Evolutionary conservation across 2,888 invertebrate species (phyloP).

Genomic region (Lobophora halterata): DNA sequence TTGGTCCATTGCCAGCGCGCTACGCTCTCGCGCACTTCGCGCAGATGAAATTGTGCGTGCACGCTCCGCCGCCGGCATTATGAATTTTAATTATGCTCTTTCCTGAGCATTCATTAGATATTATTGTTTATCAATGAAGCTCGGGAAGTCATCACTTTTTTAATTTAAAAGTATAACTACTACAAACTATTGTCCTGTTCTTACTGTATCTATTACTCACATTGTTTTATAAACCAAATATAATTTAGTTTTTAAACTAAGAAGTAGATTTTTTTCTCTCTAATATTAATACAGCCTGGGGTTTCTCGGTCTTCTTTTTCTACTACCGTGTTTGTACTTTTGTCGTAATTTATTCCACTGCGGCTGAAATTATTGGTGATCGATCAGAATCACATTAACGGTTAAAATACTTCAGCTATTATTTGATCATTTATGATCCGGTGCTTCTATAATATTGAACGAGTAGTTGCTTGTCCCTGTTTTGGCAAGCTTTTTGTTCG

Average conservation of each 20-base stretch:
- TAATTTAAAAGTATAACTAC: too few species aligned
- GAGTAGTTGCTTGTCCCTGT: too few species aligned
- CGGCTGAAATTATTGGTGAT: conserved; percentile 62
- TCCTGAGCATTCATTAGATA: conserved; percentile 28
- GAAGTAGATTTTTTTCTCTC: too few species aligned
- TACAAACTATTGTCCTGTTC: too few species aligned
- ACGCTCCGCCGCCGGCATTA: conserved; percentile 33
- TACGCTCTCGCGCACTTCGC: conserved; percentile 72
- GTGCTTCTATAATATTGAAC: neutral
- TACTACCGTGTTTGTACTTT: conserved; percentile 17
- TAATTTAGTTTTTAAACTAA: too few species aligned
- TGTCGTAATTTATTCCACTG: conserved; percentile 54
- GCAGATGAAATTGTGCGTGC: conserved; percentile 73
- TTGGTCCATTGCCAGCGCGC: conserved; percentile 77
- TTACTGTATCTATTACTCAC: too few species aligned
- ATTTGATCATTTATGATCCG: conserved; percentile 16
- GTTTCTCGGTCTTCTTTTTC: conserved; percentile 14
- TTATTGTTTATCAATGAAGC: conserved; percentile 14
- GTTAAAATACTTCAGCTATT: conserved; percentile 38
- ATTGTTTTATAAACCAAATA: too few species aligned
- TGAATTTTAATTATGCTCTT: conserved; percentile 56
- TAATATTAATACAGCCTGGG: too few species aligned
- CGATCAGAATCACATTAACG: conserved; percentile 78
- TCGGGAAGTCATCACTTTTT: too few species aligned
- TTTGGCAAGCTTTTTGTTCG: too few species aligned